phyloP scores from a whole-genome alignment of 2,888 invertebrate species.

The Cheilosia vulpina region DNA sequence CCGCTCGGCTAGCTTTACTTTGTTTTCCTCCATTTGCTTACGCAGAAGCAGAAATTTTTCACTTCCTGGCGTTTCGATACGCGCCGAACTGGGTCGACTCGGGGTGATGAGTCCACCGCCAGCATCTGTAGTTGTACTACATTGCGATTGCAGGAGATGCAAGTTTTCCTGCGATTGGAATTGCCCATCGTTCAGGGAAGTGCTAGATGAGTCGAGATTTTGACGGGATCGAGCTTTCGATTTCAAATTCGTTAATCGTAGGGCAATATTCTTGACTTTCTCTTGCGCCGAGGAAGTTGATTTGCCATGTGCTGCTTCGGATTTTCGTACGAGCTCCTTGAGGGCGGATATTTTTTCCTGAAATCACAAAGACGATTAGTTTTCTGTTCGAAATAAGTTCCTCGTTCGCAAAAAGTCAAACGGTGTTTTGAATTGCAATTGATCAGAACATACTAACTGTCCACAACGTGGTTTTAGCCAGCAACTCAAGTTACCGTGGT shows the following conservation, averaged over 20 bases:
- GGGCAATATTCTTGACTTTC: slow-evolving; percentile 80
- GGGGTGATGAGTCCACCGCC: slow-evolving; percentile 59
- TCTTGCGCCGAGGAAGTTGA: slow-evolving; percentile 80
- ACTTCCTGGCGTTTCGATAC: slow-evolving; percentile 83
- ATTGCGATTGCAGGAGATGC: slow-evolving; percentile 52
- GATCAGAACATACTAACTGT: too few species aligned
- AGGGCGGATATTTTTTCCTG: slow-evolving; percentile 81
- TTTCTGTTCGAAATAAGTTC: not conserved
- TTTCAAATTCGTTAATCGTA: slow-evolving; percentile 79
- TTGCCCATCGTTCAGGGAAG: slow-evolving; percentile 62
- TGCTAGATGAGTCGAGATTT: slow-evolving; percentile 74
- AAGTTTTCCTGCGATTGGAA: slow-evolving; percentile 65
- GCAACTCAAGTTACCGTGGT: too few species aligned
- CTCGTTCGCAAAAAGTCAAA: too few species aligned
- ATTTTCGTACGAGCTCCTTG: slow-evolving; percentile 80
- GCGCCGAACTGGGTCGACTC: slow-evolving; percentile 33
- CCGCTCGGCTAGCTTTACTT: slow-evolving; percentile 84
- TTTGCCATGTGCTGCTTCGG: slow-evolving; percentile 79
- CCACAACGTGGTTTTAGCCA: too few species aligned
- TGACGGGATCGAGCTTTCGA: slow-evolving; percentile 79
- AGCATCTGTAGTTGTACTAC: slow-evolving; percentile 59
- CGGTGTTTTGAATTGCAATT: too few species aligned
- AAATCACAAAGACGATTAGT: slow-evolving; percentile 32
- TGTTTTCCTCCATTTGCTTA: slow-evolving; percentile 85
- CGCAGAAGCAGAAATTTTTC: slow-evolving; percentile 85